Conservation (phyloP, 2,888 invertebrate species). For the Xestia xanthographa region DNA sequence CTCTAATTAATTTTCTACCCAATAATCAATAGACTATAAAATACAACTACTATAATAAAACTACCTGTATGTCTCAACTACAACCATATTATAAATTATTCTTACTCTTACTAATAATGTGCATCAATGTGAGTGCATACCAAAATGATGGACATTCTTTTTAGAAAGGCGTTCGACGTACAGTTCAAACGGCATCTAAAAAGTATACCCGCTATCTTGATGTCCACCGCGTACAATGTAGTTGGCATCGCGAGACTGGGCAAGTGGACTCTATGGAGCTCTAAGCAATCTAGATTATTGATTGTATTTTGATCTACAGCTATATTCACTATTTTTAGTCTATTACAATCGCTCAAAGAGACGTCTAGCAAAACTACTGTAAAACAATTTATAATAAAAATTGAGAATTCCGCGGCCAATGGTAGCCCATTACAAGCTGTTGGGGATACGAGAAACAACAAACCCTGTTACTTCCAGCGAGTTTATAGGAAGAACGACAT, state of each 20-base stretch:
- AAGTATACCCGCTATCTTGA: slow-evolving; percentile 43
- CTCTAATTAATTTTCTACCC: slow-evolving; percentile 53
- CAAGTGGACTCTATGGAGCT: slow-evolving; percentile 40
- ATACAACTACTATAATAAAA: slow-evolving; percentile 68
- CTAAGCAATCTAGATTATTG: slow-evolving; percentile 57
- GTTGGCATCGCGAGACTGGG: slow-evolving; percentile 78
- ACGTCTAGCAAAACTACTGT: slow-evolving; percentile 61
- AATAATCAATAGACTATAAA: slow-evolving; percentile 59
- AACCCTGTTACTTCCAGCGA: slow-evolving; percentile 48
- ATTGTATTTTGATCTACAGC: slow-evolving; percentile 57
- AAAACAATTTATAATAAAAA: slow-evolving; percentile 43
- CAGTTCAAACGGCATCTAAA: slow-evolving; percentile 21
- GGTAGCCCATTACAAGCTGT: slow-evolving; percentile 30
- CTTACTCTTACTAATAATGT: slow-evolving; percentile 74
- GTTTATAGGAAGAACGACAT: slow-evolving; percentile 17
- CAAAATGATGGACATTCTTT: slow-evolving; percentile 43
- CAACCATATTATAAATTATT: slow-evolving; percentile 77
- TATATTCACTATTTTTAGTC: slow-evolving; percentile 50
- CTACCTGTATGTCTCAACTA: slow-evolving; percentile 76
- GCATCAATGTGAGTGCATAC: slow-evolving; percentile 66
- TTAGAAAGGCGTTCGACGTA: slow-evolving; percentile 23
- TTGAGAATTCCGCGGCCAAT: slow-evolving; percentile 49
- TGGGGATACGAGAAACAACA: slow-evolving; percentile 48
- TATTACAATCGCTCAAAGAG: slow-evolving; percentile 46
- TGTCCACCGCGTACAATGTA: slow-evolving; percentile 52